Evolutionary conservation across 2,797 vertebrate species (phyloP), one percentile per base, ranked within the genome.

Genomic region (Euthynnus affinis): DNA sequence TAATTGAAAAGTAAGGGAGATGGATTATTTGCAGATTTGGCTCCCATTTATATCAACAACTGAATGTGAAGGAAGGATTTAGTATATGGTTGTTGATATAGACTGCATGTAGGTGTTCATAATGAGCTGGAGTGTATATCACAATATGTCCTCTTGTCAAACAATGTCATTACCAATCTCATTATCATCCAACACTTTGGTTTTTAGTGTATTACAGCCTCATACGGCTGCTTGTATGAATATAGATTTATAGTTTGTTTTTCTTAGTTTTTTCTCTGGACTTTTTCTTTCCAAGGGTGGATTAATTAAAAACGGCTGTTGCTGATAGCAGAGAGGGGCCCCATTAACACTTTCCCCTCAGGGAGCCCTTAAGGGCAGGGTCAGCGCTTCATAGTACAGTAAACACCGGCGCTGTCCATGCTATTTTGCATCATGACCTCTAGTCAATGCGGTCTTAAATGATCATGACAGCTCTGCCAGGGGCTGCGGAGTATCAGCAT

Each of bases 271-370:
- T 49, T 51, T 66, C 65, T 14, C 14, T 32, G 29, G 29, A 32
- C 29, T 32, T 32, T 37, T 23, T 29, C 17, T 13, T 44, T 17
- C 1, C 29, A 13, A 14, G 12, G 49, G 20, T 18, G 18, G 20
- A 51, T 22, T 9, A 51, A 51, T n/a, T 65, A 52, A 44, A 79
- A 72, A 23, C 14, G 34, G 60, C 53, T 40, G 44, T 27, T 71
- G 70, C 55, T 63, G 15, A 71, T 80, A 29, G 53, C 48, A 0
- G 42, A 27, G 37, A 75, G 44, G 23, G 55, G 60, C 51, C 44
- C n/a, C 78, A 82, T 81, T 75, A 84, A 80, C 74, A 53, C 23
- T 55, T 29, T 2, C 18, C 70, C 82, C 70, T 86, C 3, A 27
- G 51, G 83, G 25, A 58, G 57, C 17, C 82, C 82, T 86, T 42